Evolutionary conservation across 2,888 invertebrate genomes (phyloP).

Genomic region (Tromatobia lineatoria): DNA sequence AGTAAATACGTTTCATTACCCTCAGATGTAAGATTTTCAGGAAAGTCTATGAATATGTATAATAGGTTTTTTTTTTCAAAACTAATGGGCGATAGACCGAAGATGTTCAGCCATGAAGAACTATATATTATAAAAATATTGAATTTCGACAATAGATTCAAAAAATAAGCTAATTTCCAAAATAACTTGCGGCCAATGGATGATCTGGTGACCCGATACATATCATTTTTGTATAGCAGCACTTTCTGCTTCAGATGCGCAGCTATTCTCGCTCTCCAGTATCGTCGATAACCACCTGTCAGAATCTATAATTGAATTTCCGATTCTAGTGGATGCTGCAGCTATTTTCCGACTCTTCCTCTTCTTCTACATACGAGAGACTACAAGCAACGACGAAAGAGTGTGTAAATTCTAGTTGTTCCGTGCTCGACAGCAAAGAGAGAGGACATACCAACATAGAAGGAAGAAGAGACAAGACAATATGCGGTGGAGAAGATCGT

Average conservation of each 20-base stretch:
- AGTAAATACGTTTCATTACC: no score
- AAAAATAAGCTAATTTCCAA: background rate
- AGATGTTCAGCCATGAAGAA: no score
- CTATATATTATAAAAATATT: no score
- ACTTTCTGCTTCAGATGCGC: slow-evolving; percentile 1
- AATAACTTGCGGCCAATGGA: background rate
- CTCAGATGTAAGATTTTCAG: no score
- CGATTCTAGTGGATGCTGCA: slow-evolving; percentile 41
- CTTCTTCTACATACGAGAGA: background rate
- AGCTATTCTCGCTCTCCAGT: slow-evolving; percentile 14
- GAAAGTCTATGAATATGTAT: no score
- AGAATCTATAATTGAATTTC: slow-evolving; percentile 73
- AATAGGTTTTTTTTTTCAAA: no score
- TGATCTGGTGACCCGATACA: background rate
- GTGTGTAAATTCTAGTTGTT: slow-evolving; percentile 8
- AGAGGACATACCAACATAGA: background rate
- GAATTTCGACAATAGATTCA: background rate
- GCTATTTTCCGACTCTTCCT: background rate
- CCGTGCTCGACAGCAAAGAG: background rate
- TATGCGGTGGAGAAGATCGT: slow-evolving; percentile 22
- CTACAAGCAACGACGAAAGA: slow-evolving; percentile 2
- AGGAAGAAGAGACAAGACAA: slow-evolving; percentile 39
- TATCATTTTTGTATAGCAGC: background rate
- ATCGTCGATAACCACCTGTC: slow-evolving; percentile 68
- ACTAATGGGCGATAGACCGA: no score